Conservation (phyloP, 2,113 vertebrate species). For the Crypturellus undulatus region DNA sequence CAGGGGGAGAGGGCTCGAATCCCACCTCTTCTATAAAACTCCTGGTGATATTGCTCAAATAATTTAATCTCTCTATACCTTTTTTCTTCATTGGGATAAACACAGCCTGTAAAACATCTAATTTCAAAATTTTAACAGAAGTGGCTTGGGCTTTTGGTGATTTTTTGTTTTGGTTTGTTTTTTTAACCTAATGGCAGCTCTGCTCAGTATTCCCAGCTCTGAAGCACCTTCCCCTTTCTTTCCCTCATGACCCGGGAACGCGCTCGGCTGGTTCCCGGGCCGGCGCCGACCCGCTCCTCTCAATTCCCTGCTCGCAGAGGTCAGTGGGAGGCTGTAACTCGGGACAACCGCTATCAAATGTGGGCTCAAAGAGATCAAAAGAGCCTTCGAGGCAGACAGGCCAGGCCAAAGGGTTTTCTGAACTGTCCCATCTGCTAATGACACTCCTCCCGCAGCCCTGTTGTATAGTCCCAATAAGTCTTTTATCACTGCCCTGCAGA, state of each 20-base stretch:
- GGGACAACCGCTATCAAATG: background rate
- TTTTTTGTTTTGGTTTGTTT: background rate
- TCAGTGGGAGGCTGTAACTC: background rate
- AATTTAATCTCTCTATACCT: background rate
- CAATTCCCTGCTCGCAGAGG: accelerated
- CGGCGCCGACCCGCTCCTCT: background rate
- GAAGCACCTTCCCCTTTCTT: background rate
- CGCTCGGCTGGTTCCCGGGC: background rate
- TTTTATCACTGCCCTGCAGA: background rate
- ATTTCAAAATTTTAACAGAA: background rate
- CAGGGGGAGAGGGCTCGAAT: background rate
- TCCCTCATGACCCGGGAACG: background rate
- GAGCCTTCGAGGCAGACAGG: background rate
- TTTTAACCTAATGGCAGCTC: background rate
- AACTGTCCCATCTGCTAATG: background rate
- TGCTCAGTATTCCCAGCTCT: background rate
- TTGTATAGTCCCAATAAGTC: background rate
- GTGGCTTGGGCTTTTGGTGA: too few relatives aligned
- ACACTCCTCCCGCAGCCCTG: background rate
- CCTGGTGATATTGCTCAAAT: background rate
- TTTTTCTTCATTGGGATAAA: background rate
- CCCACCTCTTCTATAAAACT: constrained; percentile 20
- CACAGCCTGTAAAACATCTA: constrained; percentile 15
- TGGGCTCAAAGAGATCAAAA: background rate
- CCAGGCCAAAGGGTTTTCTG: background rate